Evolutionary conservation across 2,888 invertebrate genomes (phyloP).

Genomic region (Calliphora vomitoria): DNA sequence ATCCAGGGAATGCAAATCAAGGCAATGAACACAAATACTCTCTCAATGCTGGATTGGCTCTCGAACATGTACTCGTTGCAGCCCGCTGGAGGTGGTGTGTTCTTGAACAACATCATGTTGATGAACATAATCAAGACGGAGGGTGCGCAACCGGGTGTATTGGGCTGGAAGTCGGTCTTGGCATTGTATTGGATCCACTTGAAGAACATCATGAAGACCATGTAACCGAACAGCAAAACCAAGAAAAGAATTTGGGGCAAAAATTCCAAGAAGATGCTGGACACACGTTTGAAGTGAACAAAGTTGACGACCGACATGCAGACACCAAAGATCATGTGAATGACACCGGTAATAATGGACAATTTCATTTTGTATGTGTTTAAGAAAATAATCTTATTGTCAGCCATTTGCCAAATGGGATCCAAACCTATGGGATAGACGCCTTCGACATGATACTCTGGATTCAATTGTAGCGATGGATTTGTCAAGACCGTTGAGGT

Average conservation of each 20-base stretch:
- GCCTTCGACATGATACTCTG: conserved; percentile 84
- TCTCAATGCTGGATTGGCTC: conserved; percentile 90
- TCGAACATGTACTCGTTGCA: conserved; percentile 89
- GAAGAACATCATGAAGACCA: conserved; percentile 95
- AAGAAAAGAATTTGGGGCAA: conserved; percentile 96
- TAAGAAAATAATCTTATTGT: conserved; percentile 96
- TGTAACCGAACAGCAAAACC: conserved; percentile 94
- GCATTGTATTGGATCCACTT: conserved; percentile 93
- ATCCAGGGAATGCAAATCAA: conserved; percentile 96
- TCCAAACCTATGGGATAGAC: conserved; percentile 94
- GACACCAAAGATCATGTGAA: conserved; percentile 98
- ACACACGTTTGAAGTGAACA: conserved; percentile 89
- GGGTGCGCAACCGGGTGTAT: conserved; percentile 88
- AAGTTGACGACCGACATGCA: conserved; percentile 92
- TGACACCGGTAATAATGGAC: conserved; percentile 96
- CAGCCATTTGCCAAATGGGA: conserved; percentile 91
- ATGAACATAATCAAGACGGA: conserved; percentile 91
- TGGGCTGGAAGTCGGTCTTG: conserved; percentile 79
- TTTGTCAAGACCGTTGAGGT: conserved; percentile 85
- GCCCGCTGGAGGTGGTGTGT: conserved; percentile 82
- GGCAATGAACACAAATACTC: conserved; percentile 91
- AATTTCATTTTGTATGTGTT: conserved; percentile 99
- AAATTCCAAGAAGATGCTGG: conserved; percentile 92
- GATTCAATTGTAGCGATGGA: conserved; percentile 87
- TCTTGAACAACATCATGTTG: conserved; percentile 91